Evolutionary conservation across 2,113 vertebrate species (phyloP), one percentile per base, ranked within the genome.

Genomic region (Sialia sialis): DNA sequence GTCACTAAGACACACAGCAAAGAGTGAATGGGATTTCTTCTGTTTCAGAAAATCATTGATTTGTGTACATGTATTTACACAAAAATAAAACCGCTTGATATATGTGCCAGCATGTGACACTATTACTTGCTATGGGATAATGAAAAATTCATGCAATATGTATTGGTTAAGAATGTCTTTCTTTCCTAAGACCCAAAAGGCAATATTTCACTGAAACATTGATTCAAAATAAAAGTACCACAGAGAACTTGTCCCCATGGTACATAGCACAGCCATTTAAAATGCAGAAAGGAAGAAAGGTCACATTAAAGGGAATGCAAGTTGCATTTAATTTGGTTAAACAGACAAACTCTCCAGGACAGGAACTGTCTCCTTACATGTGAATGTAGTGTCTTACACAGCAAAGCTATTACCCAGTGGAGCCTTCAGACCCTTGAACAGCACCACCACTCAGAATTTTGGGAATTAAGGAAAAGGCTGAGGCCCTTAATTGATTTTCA

Each of bases 141-240:
- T 91, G 91, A 91, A 62, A 95, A 72, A 70, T 84, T 73, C 23
- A 60, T 86, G 25, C 13, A 44, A 55, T 80, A 66, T 88, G 9
- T 25, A 62, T 62, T 90, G 32, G 51, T 86, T 92, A 67, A 89
- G 72, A 87, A 91, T 80, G 30, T 34, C 58, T 87, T 84, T 39
- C 7, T 76, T 94, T 90, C 49, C 60, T 48, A 39, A 81, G 49
- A 78, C 20, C 38, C 55, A 89, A 89, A 91, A 87, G 60, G 48
- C 46, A 95, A 77, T 70, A 51, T 39, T 80, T 89, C 26, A 48
- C 62, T 34, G 67, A 70, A 84, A 85, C 32, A 84, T 77, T 74
- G 83, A 84, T 92, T 87, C 62, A 87, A 92, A 92, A 90, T 66
- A 89, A 81, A 96, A 95, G 80, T 78, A 84, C 88, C 34, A 73